A percentile compares a stretch with the other conserved stretches of the same genome.
phyloP scores from a whole-genome alignment of 2,888 invertebrate species.

The Zygaena filipendulae region DNA sequence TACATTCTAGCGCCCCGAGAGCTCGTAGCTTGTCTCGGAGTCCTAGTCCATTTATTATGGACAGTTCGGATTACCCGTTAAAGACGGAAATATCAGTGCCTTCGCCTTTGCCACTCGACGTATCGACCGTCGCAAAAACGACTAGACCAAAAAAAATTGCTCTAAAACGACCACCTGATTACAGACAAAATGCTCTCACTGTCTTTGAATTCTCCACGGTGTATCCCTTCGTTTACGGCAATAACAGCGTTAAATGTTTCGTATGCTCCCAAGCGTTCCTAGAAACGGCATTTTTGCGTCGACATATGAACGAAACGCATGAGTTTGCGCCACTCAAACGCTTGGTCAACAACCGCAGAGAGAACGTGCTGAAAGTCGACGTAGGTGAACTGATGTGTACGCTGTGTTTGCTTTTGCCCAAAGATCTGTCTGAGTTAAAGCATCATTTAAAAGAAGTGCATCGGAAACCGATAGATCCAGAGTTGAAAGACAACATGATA shows the following conservation, averaged over 20 bases:
- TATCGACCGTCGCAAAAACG: conserved; percentile 13
- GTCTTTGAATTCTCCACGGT: conserved; percentile 54
- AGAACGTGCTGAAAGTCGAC: conserved; percentile 52
- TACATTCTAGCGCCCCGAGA: conserved; percentile 14
- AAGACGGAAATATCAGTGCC: too few species aligned
- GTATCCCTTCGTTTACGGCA: conserved; percentile 54
- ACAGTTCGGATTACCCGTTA: too few species aligned
- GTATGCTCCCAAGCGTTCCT: conserved; percentile 50
- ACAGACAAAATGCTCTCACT: conserved; percentile 44
- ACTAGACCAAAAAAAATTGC: conserved; percentile 10
- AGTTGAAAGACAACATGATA: conserved; percentile 52
- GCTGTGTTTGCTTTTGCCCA: conserved; percentile 31
- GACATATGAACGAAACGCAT: conserved; percentile 44
- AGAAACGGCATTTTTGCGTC: conserved; percentile 35
- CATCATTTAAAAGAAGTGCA: conserved; percentile 42
- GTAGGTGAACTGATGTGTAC: conserved; percentile 45
- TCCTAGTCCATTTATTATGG: conserved; percentile 30
- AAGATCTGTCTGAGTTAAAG: conserved; percentile 36
- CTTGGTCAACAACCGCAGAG: conserved; percentile 45
- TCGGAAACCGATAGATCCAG: conserved; percentile 39
- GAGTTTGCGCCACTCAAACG: conserved; percentile 42
- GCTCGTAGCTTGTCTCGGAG: conserved; percentile 32
- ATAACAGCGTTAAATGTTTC: conserved; percentile 58
- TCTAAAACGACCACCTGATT: conserved; percentile 29
- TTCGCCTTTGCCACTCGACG: conserved; percentile 6